These are phyloP conservation scores for Hypothenemus hampei DNA, from an alignment of 1,140 invertebrate genomes.

Conservation along the genomic window DNA sequence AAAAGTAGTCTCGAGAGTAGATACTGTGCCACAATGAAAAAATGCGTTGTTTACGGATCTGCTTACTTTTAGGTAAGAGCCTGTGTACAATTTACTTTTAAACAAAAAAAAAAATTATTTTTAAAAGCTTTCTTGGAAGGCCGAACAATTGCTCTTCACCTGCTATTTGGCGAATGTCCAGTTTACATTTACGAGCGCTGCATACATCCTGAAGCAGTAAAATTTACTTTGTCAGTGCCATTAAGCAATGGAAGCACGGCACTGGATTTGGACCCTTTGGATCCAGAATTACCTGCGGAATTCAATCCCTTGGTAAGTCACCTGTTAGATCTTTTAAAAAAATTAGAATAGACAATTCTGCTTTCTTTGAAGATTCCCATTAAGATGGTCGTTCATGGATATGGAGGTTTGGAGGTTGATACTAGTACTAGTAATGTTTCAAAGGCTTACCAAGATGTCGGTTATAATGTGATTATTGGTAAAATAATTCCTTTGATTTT, in stretches of 20 bases:
- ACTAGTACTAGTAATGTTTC: slow-evolving; percentile 34
- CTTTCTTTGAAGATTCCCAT: slow-evolving; percentile 18
- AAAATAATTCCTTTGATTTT: no score
- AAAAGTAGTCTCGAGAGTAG: no score
- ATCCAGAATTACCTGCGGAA: slow-evolving; percentile 28
- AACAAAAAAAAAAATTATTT: background rate
- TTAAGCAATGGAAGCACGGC: slow-evolving; percentile 6
- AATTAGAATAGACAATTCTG: background rate
- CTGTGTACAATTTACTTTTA: no score
- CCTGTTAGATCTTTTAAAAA: background rate
- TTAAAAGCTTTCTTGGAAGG: background rate
- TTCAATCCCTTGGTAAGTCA: slow-evolving; percentile 19
- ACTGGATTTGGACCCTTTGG: slow-evolving; percentile 32
- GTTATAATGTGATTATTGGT: slow-evolving; percentile 40
- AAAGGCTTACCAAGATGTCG: slow-evolving; percentile 34
- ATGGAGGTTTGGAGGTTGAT: slow-evolving; percentile 38
- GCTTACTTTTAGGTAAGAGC: no score
- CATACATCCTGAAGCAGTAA: slow-evolving; percentile 27
- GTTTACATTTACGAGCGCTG: slow-evolving; percentile 40
- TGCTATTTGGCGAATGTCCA: slow-evolving; percentile 36
- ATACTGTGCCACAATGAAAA: no score
- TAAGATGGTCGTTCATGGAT: slow-evolving; percentile 42
- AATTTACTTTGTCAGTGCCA: slow-evolving; percentile 33
- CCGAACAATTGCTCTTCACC: slow-evolving; percentile 1
- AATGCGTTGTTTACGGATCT: no score